Evolutionary conservation across 2,797 vertebrate genomes (phyloP).

Genomic region (Natrix natrix): DNA sequence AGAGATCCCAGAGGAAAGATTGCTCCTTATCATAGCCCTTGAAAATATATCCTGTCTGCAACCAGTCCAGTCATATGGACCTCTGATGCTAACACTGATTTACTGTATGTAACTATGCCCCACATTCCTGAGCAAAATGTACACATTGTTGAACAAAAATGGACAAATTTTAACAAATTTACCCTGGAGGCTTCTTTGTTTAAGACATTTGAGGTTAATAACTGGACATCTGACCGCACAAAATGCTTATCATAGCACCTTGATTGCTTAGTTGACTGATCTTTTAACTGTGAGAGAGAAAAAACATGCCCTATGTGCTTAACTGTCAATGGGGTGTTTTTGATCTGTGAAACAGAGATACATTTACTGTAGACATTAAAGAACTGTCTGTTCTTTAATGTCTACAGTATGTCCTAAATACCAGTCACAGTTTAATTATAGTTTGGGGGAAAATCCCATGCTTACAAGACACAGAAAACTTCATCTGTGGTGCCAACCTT

Average conservation of each 20-base stretch:
- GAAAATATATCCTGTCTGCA: conserved; percentile 35
- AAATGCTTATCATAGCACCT: conserved; percentile 64
- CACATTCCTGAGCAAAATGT: conserved; percentile 53
- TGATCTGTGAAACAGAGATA: not conserved
- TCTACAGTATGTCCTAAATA: not conserved
- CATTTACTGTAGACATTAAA: not conserved
- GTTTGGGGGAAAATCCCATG: not conserved
- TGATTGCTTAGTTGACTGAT: conserved; percentile 48
- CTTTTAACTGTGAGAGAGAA: conserved; percentile 38
- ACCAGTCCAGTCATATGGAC: conserved; percentile 21
- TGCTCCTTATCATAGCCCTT: not conserved
- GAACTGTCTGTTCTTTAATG: not conserved
- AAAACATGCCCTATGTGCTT: conserved; percentile 19
- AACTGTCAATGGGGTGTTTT: conserved; percentile 30
- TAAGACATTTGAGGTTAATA: conserved; percentile 65
- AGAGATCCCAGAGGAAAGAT: not conserved
- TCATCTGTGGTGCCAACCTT: not conserved
- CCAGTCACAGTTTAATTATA: not conserved
- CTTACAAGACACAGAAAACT: not conserved
- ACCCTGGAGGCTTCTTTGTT: conserved; percentile 61
- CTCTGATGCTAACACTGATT: conserved; percentile 50
- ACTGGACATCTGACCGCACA: conserved; percentile 63
- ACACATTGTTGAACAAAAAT: conserved; percentile 60
- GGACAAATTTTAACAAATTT: conserved; percentile 41
- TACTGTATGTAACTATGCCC: conserved; percentile 61